Base-by-base conservation (phyloP, 2,888 invertebrate species). In the Melinopterus prodromus region DNA sequence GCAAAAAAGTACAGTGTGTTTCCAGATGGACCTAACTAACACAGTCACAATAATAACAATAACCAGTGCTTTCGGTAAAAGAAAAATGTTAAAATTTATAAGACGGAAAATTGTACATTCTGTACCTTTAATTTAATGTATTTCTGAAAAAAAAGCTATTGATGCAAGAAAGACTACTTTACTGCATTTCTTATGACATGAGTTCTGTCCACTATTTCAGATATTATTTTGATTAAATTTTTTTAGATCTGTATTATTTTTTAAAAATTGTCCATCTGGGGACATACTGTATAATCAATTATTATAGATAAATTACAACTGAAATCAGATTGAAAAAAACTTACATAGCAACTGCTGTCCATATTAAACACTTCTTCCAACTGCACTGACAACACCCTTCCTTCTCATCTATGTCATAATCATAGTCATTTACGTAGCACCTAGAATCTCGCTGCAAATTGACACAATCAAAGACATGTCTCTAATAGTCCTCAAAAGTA, bases 331-430 rank as follows among this genome's bases (percentile, higher is more conserved):
- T 9, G 53, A 53, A 53, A 53, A 38, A 53, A 53, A 77, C 77
- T 77, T 70, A 77, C 77, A 77, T 26, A 12, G 16, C 15, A 16
- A 77, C 69, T 70, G 16, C 14, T 6, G 77, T 53, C 77, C 77
- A 69, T 70, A 16, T 77, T 36, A 70, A 26, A 69, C 77, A 77
- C 16, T 77, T 77, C 69, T 70, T 69, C 77, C 69, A 77, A n/a
- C 16, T 16, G 9, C 69, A 16, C 14, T 15, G 15, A n/a, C 77
- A 70, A 36, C 70, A 70, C 2, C 77, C 38, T 2, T 35, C 77
- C 6, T 14, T 15, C 16, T 69, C 26, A 16, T 70, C 69, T 7
- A 26, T 26, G 35, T 26, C n/a, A 16, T 14, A 36, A 69, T 14
- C 12, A 53, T 53, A 53, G 12, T 53, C 53, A 53, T 53, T 12